A percentile compares a stretch with the other conserved stretches of the same genome.
These are phyloP conservation scores for Hemiprocne comata DNA, from an alignment of 2,113 vertebrate genomes.

Conservation along the genomic window DNA sequence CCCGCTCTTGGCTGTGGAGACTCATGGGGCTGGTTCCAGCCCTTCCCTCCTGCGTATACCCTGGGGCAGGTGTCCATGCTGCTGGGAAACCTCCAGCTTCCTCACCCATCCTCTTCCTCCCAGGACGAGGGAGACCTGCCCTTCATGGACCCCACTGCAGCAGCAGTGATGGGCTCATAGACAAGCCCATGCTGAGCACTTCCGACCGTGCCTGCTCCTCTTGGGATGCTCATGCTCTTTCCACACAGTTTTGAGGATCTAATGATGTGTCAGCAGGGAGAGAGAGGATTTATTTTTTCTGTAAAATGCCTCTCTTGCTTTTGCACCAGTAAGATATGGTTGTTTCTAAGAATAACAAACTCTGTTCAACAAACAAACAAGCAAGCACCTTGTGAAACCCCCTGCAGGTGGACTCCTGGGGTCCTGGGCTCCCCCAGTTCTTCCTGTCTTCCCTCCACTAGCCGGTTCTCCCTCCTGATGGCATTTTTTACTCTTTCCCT, in stretches of 20 bases:
- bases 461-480: rapidly evolving
- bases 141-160: rapidly evolving
- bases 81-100: not conserved
- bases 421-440: too few relatives aligned
- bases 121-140: rapidly evolving
- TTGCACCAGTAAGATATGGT: not conserved
- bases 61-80: rapidly evolving
- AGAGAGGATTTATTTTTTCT: not conserved
- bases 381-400: not conserved
- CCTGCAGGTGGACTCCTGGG: rapidly evolving
- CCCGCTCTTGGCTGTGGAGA: not conserved
- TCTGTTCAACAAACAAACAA: not conserved
- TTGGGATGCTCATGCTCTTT: not conserved
- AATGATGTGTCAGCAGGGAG: not conserved
- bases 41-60: not conserved
- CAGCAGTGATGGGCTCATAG: rapidly evolving
- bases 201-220: rapidly evolving
- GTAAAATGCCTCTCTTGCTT: not conserved
- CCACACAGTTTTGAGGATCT: not conserved
- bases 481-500: not conserved
- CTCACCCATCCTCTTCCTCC: not conserved
- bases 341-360: not conserved
- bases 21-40: not conserved
- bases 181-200: not conserved
- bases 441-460: not conserved